phyloP scores from a whole-genome alignment of 2,888 invertebrate genomes.

The Malthinus flaveolus region DNA sequence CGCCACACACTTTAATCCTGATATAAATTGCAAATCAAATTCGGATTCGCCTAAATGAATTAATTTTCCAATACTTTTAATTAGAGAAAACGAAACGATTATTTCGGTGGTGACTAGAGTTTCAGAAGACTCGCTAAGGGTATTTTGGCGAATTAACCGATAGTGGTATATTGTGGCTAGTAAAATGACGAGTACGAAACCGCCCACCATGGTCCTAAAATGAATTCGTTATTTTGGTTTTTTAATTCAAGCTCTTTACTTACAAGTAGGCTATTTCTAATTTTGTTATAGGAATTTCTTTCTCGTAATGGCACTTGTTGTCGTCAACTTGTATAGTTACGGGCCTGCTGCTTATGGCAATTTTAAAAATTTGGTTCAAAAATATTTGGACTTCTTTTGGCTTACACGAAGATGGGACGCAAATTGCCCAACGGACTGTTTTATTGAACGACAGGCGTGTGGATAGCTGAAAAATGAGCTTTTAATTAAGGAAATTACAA shows the following conservation, averaged over 20 bases:
- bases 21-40: constrained; percentile 64
- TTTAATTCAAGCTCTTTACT: constrained; percentile 23
- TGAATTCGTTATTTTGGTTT: background rate
- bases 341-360: constrained; percentile 36
- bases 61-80: constrained; percentile 64
- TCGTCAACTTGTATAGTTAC: constrained; percentile 36
- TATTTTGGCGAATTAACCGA: constrained; percentile 35
- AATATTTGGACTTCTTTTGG: constrained; percentile 59
- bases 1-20: constrained; percentile 63
- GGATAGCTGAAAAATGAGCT: constrained; percentile 27
- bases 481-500: background rate
- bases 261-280: constrained; percentile 54
- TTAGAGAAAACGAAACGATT: constrained; percentile 61
- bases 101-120: constrained; percentile 35
- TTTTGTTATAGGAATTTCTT: constrained; percentile 45
- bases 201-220: constrained; percentile 40
- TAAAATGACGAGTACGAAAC: constrained; percentile 39
- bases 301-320: constrained; percentile 40
- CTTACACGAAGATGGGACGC: constrained; percentile 64
- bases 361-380: constrained; percentile 48
- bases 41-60: constrained; percentile 60
- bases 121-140: constrained; percentile 27
- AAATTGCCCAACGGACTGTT: constrained; percentile 64
- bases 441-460: constrained; percentile 39
- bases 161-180: constrained; percentile 43